phyloP scores from a whole-genome alignment of 2,888 invertebrate species.

The Crossocerus cetratus region DNA sequence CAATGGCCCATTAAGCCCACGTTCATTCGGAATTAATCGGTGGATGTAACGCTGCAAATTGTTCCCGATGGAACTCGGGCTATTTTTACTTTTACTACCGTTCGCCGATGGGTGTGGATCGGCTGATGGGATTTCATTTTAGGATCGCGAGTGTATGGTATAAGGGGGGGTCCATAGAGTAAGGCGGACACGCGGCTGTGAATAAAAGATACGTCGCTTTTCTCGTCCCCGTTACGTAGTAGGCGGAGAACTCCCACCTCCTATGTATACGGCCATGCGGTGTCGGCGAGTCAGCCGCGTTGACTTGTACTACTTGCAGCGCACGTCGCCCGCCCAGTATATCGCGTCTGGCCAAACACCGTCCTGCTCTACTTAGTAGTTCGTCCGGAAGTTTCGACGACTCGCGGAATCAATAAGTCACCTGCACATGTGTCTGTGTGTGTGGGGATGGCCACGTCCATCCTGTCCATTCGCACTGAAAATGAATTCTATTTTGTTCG shows the following conservation, averaged over 20 bases:
- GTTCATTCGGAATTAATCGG: not conserved
- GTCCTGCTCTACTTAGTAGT: slow-evolving; percentile 8
- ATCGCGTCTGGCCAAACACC: slow-evolving; percentile 1
- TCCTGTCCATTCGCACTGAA: too few species aligned
- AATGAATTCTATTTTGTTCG: not conserved
- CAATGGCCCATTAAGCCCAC: too few species aligned
- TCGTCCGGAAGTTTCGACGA: not conserved
- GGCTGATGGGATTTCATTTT: too few species aligned
- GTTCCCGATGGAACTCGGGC: not conserved
- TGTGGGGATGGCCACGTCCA: not conserved
- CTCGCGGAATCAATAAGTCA: not conserved
- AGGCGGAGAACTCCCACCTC: too few species aligned
- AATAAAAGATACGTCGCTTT: not conserved
- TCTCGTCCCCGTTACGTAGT: too few species aligned
- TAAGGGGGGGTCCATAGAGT: too few species aligned
- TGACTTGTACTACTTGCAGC: slow-evolving; percentile 2
- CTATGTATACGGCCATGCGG: too few species aligned
- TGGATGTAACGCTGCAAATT: not conserved
- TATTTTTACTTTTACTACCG: too few species aligned
- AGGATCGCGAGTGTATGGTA: too few species aligned
- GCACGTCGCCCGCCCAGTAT: not conserved
- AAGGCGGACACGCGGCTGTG: too few species aligned
- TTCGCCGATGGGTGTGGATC: too few species aligned
- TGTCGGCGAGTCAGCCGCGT: not conserved
- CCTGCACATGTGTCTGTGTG: not conserved